These are phyloP conservation scores for Syndactyla subalaris DNA, from an alignment of 2,797 vertebrate genomes.

Conservation along the genomic window DNA sequence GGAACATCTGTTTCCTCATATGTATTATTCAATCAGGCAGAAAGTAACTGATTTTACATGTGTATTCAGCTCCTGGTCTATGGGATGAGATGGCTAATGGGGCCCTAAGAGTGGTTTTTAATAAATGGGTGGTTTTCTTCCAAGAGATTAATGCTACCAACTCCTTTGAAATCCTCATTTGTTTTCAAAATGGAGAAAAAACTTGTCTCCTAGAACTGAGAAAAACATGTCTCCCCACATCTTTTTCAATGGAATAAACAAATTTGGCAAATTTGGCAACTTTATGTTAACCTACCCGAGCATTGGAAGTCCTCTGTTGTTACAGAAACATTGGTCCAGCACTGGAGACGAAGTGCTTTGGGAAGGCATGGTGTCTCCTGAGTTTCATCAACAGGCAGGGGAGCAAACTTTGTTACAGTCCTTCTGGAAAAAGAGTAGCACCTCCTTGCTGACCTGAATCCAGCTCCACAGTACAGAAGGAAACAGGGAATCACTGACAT, in stretches of 20 bases:
- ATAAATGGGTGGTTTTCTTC: neutral
- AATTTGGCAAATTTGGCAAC: neutral
- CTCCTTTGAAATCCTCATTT: neutral
- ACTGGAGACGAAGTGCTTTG: accelerated
- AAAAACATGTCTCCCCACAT: neutral
- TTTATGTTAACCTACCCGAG: neutral
- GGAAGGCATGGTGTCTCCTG: neutral
- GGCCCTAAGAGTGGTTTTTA: neutral
- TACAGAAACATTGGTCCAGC: neutral
- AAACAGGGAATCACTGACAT: neutral
- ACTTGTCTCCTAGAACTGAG: neutral
- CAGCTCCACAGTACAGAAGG: neutral
- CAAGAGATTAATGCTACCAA: neutral
- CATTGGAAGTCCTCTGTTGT: neutral
- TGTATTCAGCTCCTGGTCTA: neutral
- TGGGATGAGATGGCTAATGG: neutral
- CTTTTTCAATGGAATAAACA: neutral
- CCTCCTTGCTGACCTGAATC: neutral
- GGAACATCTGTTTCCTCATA: neutral
- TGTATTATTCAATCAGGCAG: neutral
- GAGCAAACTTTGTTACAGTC: neutral
- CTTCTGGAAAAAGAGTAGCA: neutral
- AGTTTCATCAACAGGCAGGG: neutral
- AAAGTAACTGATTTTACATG: neutral
- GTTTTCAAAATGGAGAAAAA: neutral